Conservation (phyloP, 2,797 vertebrate genomes). For the Carcharodon carcharias region DNA sequence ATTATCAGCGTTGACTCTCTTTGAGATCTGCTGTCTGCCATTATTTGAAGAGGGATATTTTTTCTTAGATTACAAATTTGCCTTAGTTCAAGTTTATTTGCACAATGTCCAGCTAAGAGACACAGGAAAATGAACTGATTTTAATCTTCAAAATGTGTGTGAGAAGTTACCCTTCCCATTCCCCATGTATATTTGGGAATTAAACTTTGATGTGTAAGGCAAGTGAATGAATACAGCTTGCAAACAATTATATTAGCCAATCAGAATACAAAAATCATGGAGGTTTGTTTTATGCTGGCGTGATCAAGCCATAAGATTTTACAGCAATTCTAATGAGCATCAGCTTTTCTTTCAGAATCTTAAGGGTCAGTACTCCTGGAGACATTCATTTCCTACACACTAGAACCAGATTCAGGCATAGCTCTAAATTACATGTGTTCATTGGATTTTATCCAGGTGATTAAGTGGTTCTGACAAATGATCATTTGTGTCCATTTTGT, state of each 20-base stretch:
- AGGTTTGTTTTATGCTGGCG: neutral
- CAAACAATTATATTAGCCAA: neutral
- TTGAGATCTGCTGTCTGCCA: neutral
- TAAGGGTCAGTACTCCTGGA: slow-evolving; percentile 7
- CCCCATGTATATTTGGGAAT: neutral
- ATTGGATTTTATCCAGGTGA: slow-evolving; percentile 22
- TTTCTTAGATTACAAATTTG: neutral
- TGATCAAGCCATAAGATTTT: neutral
- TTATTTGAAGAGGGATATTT: neutral
- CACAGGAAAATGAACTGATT: neutral
- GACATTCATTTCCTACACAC: slow-evolving; percentile 26
- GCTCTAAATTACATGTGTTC: neutral
- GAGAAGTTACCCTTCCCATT: neutral
- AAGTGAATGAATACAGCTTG: neutral
- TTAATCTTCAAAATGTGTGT: neutral
- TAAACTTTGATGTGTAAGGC: neutral
- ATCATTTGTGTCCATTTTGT: slow-evolving; percentile 34
- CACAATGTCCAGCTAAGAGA: neutral
- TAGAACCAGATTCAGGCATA: slow-evolving; percentile 36
- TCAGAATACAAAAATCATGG: neutral
- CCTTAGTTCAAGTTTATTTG: neutral
- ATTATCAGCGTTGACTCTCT: neutral
- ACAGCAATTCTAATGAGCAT: neutral
- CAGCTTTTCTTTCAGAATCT: neutral
- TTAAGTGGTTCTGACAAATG: slow-evolving; percentile 38